These are phyloP conservation scores for Tragelaphus oryx DNA, from an alignment of 2,797 vertebrate genomes.

Conservation along the genomic window DNA sequence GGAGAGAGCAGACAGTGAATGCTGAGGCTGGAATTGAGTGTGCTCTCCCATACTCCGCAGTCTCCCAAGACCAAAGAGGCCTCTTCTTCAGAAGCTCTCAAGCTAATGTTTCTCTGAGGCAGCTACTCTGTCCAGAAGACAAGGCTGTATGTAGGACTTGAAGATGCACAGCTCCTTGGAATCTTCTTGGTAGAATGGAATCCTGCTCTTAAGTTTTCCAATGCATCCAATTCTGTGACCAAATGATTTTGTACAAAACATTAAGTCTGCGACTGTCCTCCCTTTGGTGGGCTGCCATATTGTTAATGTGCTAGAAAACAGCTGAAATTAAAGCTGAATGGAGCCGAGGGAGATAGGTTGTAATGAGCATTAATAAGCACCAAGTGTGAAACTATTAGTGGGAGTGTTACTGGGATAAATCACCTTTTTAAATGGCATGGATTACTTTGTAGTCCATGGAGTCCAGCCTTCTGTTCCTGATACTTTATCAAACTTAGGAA, in stretches of 20 bases:
- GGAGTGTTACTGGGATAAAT: slow-evolving; percentile 45
- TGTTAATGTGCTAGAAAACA: slow-evolving; percentile 58
- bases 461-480: not conserved
- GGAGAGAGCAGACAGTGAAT: not conserved
- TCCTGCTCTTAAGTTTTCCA: not conserved
- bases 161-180: not conserved
- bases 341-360: slow-evolving; percentile 62
- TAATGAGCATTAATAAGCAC: slow-evolving; percentile 68
- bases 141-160: not conserved
- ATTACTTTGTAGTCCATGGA: not conserved
- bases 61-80: not conserved
- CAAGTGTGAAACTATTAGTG: slow-evolving; percentile 54
- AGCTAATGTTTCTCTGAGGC: not conserved
- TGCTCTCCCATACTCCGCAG: not conserved
- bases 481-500: slow-evolving; percentile 7
- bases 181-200: not conserved
- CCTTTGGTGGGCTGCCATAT: slow-evolving; percentile 44
- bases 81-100: not conserved
- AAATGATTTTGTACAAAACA: slow-evolving; percentile 52
- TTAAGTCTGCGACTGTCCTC: slow-evolving; percentile 38
- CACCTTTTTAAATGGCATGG: not conserved
- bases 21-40: not conserved
- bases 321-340: slow-evolving; percentile 54
- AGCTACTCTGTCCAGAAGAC: not conserved
- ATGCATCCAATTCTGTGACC: not conserved